Conservation (phyloP, 2,113 vertebrate genomes). For the Rynchops niger region DNA sequence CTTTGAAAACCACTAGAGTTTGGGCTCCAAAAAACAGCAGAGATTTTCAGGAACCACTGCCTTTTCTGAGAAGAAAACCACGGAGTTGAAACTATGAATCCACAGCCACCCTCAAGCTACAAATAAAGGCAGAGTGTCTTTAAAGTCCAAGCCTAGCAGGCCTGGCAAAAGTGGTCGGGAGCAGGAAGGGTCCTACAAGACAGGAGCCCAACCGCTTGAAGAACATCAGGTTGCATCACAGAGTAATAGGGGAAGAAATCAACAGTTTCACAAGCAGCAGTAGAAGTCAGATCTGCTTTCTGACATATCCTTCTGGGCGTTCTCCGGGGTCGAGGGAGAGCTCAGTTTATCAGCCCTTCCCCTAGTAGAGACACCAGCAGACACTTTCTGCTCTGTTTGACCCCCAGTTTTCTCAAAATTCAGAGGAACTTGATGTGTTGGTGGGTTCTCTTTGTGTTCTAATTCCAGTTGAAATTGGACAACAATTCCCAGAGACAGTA, state of each 20-base stretch:
- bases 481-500: not conserved
- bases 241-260: not conserved
- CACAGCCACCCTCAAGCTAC: not conserved
- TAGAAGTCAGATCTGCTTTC: not conserved
- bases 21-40: not conserved
- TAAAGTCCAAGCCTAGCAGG: not conserved
- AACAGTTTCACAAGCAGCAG: not conserved
- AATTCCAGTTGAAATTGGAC: not conserved
- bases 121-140: not conserved
- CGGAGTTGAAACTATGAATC: not conserved
- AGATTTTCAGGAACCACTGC: not conserved
- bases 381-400: not conserved
- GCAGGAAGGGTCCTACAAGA: not conserved
- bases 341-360: not conserved
- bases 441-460: not conserved
- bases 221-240: not conserved
- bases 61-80: not conserved
- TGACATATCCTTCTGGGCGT: not conserved
- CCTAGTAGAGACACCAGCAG: not conserved
- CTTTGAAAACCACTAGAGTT: not conserved
- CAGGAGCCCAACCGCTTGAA: not conserved
- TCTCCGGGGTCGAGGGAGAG: not conserved
- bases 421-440: not conserved
- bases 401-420: not conserved
- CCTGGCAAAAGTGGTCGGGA: not conserved